Evolutionary conservation across 2,113 vertebrate species (phyloP).

Genomic region (Okapia johnstoni): DNA sequence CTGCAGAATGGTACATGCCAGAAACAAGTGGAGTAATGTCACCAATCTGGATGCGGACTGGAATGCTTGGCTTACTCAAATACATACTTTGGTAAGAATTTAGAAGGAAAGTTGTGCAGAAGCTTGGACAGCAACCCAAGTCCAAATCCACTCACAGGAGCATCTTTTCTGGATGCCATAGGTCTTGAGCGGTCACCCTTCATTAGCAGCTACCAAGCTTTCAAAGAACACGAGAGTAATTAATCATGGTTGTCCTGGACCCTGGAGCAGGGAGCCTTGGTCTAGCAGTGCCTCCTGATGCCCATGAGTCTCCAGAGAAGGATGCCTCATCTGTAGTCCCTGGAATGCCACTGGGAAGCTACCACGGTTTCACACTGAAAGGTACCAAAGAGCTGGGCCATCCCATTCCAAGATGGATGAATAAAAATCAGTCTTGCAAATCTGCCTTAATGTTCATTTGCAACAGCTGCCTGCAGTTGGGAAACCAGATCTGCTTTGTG

Average conservation of each 20-base stretch:
- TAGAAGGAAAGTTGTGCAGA: not conserved
- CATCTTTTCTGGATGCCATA: conserved; percentile 8
- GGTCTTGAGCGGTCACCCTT: not conserved
- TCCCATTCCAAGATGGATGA: not conserved
- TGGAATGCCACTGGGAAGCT: not conserved
- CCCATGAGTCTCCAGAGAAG: not conserved
- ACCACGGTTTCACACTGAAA: not conserved
- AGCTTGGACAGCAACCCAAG: conserved; percentile 30
- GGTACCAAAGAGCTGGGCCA: not conserved
- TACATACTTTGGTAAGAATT: not conserved
- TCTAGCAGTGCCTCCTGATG: not conserved
- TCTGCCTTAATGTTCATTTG: accelerated
- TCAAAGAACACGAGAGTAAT: not conserved
- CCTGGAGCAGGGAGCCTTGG: not conserved
- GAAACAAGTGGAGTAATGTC: not conserved
- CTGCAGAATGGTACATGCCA: not conserved
- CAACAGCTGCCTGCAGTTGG: not conserved
- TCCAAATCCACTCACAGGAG: conserved; percentile 18
- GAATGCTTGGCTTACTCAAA: not conserved
- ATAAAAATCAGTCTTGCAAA: not conserved
- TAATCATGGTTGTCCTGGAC: too few species aligned
- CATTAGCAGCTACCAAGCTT: not conserved
- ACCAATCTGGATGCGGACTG: not conserved
- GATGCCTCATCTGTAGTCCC: not conserved
- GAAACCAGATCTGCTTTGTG: not conserved